These are phyloP conservation scores for Chrosomus eos DNA, from an alignment of 2,797 vertebrate genomes.

Conservation along the genomic window DNA sequence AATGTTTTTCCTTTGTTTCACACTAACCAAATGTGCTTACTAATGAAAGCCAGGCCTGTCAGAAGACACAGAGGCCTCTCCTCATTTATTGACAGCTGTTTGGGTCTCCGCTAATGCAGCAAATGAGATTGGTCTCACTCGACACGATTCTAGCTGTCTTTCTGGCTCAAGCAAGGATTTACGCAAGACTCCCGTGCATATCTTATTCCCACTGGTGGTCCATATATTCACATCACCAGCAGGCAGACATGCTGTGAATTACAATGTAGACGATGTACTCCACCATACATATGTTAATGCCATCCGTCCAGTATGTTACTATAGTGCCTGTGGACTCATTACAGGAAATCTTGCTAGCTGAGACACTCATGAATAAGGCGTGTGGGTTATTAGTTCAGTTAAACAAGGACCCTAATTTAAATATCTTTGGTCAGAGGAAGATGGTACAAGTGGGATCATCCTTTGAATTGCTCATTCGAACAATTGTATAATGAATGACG, in stretches of 20 bases:
- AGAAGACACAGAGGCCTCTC: neutral
- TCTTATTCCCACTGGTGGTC: neutral
- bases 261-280: constrained; percentile 13
- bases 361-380: neutral
- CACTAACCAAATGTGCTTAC: constrained; percentile 22
- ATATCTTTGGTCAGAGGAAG: constrained; percentile 28
- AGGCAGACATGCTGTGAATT: constrained; percentile 15
- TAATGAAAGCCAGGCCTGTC: neutral
- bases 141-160: constrained; percentile 4
- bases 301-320: neutral
- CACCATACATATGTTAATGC: constrained; percentile 12
- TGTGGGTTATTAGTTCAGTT: constrained; percentile 4
- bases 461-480: constrained; percentile 24
- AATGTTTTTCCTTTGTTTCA: constrained; percentile 10
- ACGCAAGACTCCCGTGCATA: neutral
- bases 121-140: constrained; percentile 54
- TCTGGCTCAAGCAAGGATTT: constrained; percentile 5
- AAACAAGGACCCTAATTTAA: constrained; percentile 25
- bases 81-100: constrained; percentile 11
- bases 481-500: neutral
- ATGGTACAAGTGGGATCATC: constrained; percentile 9
- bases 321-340: neutral
- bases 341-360: constrained; percentile 8
- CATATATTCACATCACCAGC: constrained; percentile 26
- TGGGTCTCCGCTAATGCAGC: constrained; percentile 32